Evolutionary conservation across 2,113 vertebrate genomes (phyloP).

Genomic region (Cervus canadensis): DNA sequence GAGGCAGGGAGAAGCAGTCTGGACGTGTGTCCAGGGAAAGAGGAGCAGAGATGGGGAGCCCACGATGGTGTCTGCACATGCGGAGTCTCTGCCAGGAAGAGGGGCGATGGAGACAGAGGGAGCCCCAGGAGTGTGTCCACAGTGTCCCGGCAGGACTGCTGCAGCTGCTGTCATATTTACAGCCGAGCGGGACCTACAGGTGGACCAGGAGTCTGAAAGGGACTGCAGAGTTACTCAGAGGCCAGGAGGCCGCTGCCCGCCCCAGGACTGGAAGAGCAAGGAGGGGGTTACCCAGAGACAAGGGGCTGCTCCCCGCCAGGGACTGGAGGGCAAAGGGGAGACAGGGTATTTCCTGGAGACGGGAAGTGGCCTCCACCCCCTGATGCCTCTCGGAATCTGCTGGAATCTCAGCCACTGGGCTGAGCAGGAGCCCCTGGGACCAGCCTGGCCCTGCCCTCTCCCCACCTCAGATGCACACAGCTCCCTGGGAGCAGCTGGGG

Average conservation of each 20-base stretch:
- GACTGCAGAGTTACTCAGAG: accelerated
- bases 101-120: accelerated
- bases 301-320: neutral
- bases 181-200: accelerated
- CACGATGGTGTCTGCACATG: accelerated
- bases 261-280: neutral
- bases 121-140: neutral
- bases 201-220: neutral
- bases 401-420: neutral
- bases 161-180: neutral
- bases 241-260: neutral
- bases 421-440: neutral
- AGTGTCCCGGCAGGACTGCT: neutral
- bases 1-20: neutral
- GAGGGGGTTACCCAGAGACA: neutral
- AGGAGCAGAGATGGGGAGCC: neutral
- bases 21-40: too few species aligned
- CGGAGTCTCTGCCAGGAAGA: accelerated
- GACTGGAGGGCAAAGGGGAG: neutral
- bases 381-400: neutral
- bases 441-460: neutral
- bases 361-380: neutral
- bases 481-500: too few species aligned
- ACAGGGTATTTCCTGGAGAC: neutral
- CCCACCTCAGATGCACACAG: too few species aligned